These are phyloP conservation scores for Phalacrocorax brasilianus DNA, from an alignment of 2,113 vertebrate species.

Conservation along the genomic window DNA sequence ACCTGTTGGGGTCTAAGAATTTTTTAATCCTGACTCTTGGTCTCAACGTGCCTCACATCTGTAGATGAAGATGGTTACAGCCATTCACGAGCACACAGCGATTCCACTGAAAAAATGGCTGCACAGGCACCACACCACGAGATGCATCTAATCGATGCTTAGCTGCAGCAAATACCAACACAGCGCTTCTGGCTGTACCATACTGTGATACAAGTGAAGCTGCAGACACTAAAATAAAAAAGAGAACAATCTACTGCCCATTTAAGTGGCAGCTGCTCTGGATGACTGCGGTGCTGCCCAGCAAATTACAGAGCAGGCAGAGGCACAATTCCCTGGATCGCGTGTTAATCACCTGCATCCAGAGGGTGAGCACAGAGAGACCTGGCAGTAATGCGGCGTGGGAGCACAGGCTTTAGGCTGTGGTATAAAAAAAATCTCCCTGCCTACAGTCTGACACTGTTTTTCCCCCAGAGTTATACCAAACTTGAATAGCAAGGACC, in stretches of 20 bases:
- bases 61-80: not conserved
- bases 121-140: not conserved
- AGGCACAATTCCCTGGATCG: constrained; percentile 11
- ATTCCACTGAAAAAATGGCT: not conserved
- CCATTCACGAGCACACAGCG: accelerated
- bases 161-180: not conserved
- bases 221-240: constrained; percentile 21
- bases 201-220: not conserved
- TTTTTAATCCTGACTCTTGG: not conserved
- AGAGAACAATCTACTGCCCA: constrained; percentile 18
- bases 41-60: not conserved
- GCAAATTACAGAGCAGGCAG: constrained; percentile 59
- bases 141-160: not conserved
- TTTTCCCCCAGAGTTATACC: not conserved
- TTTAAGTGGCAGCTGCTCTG: constrained; percentile 35
- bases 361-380: constrained; percentile 35
- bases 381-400: not conserved
- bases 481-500: not conserved
- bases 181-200: not conserved
- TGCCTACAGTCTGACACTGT: not conserved
- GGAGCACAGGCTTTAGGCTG: not conserved
- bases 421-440: not conserved
- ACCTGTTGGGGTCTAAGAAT: not conserved
- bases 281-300: constrained; percentile 33
- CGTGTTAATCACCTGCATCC: constrained; percentile 26